Evolutionary conservation across 2,113 vertebrate species (phyloP).

Genomic region (Manacus vitellinus): DNA sequence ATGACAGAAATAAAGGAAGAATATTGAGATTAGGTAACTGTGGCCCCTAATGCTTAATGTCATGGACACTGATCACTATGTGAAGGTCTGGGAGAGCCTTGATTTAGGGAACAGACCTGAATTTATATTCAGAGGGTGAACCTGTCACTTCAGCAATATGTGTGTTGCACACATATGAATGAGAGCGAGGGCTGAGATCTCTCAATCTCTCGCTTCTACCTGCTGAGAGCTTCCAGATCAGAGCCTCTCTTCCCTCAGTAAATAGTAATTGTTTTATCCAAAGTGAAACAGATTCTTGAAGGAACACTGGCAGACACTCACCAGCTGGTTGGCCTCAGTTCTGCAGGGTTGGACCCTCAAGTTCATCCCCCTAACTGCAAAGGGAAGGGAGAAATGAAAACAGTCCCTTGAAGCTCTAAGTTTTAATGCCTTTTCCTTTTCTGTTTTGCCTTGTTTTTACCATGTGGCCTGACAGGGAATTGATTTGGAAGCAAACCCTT

Average conservation of each 20-base stretch:
- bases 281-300: not conserved
- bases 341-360: not conserved
- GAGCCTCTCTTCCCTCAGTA: not conserved
- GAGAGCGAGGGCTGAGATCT: not conserved
- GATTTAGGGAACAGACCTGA: not conserved
- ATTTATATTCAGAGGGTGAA: not conserved
- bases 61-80: not conserved
- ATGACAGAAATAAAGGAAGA: not conserved
- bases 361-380: not conserved
- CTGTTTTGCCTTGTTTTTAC: not conserved
- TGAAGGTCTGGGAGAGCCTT: not conserved
- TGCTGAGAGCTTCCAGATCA: not conserved
- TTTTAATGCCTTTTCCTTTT: not conserved
- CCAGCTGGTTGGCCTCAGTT: not conserved
- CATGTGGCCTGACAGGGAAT: not conserved
- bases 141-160: not conserved
- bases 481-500: not conserved
- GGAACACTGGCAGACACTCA: not conserved
- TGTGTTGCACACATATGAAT: not conserved
- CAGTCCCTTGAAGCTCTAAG: not conserved
- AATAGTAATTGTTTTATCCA: not conserved
- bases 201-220: not conserved
- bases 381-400: not conserved
- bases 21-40: not conserved
- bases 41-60: not conserved